These are phyloP conservation scores for Tachysurus vachellii DNA, from an alignment of 2,113 vertebrate species.

Conservation along the genomic window DNA sequence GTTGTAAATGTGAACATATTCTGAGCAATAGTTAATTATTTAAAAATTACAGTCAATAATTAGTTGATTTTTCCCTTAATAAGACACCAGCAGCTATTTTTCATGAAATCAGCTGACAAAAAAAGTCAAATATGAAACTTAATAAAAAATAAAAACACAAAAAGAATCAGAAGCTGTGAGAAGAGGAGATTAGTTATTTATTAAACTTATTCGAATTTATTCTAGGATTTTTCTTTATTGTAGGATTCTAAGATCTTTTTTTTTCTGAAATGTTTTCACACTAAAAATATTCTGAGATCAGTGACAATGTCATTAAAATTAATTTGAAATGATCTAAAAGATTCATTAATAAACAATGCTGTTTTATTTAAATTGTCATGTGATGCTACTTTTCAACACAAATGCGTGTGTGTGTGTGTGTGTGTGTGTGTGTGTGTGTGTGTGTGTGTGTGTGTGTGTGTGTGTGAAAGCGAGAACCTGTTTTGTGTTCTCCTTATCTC, in stretches of 20 bases:
- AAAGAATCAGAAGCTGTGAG: neutral
- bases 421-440: conserved; percentile 30
- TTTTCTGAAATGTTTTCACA: neutral
- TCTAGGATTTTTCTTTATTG: neutral
- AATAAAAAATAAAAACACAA: neutral
- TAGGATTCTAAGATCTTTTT: neutral
- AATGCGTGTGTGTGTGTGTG: conserved; percentile 8
- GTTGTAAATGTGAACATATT: neutral
- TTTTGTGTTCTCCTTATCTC: conserved; percentile 63
- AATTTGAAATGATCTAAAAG: neutral
- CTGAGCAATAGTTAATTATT: neutral
- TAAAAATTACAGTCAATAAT: neutral
- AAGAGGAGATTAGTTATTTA: neutral
- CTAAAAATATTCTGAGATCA: neutral
- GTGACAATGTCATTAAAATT: neutral
- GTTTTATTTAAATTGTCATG: neutral
- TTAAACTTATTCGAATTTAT: too few species aligned
- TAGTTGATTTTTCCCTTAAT: neutral
- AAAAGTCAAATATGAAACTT: neutral
- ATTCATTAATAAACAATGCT: neutral
- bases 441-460: conserved; percentile 6
- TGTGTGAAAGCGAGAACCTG: conserved; percentile 44
- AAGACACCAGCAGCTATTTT: neutral
- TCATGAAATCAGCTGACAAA: neutral
- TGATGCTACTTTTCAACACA: conserved; percentile 4